phyloP scores from a whole-genome alignment of 1,140 invertebrate species.

The Drosophila punjabiensis region DNA sequence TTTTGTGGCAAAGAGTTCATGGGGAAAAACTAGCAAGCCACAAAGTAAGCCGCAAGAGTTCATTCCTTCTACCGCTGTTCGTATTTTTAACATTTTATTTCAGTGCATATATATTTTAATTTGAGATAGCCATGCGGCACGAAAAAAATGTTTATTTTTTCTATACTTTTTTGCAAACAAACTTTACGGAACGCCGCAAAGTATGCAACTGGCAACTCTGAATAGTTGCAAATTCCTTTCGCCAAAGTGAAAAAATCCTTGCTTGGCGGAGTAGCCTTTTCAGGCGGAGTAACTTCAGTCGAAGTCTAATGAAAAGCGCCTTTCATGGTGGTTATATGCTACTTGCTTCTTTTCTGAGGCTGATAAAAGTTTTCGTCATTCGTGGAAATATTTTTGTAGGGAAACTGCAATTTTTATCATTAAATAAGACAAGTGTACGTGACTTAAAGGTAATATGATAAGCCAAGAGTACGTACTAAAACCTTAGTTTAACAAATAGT shows the following conservation, averaged over 20 bases:
- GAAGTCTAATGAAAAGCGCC: constrained; percentile 27
- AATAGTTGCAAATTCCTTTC: constrained; percentile 39
- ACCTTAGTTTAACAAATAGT: neutral
- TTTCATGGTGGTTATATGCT: constrained; percentile 17
- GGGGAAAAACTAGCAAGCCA: constrained; percentile 13
- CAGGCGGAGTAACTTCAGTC: constrained; percentile 1
- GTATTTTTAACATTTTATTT: constrained; percentile 36
- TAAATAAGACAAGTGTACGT: neutral
- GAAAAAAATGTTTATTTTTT: constrained; percentile 5
- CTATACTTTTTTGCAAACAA: constrained; percentile 33
- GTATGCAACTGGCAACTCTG: constrained; percentile 46
- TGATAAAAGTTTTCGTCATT: constrained; percentile 40
- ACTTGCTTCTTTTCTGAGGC: constrained; percentile 27
- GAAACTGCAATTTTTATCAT: constrained; percentile 31
- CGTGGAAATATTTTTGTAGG: constrained; percentile 41
- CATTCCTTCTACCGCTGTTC: constrained; percentile 14
- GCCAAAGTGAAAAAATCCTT: constrained; percentile 27
- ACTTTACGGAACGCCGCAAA: constrained; percentile 53
- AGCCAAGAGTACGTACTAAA: neutral
- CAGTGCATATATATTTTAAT: constrained; percentile 49
- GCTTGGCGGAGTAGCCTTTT: constrained; percentile 3
- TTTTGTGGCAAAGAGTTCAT: constrained; percentile 31
- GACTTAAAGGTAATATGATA: neutral
- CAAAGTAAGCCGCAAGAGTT: constrained; percentile 39
- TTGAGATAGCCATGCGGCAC: constrained; percentile 26